Evolutionary conservation across 2,797 vertebrate genomes (phyloP).

Genomic region (Pseudomugil tenellus): DNA sequence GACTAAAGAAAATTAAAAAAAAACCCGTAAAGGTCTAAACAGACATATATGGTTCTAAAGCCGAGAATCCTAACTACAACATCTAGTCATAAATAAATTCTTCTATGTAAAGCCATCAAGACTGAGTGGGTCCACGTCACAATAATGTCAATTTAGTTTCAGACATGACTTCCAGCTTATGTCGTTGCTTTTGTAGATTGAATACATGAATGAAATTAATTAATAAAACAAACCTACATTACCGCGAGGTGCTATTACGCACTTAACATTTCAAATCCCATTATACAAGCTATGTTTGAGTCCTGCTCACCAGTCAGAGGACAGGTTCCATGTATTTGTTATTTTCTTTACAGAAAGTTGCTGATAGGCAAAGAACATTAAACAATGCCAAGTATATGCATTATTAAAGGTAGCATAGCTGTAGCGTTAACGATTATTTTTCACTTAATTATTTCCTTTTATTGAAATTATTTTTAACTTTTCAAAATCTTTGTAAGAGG

Average conservation of each 20-base stretch:
- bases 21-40: background rate
- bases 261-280: constrained; percentile 52
- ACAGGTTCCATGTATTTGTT: constrained; percentile 44
- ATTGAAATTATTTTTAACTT: background rate
- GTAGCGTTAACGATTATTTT: too few species aligned
- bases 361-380: background rate
- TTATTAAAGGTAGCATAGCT: constrained; percentile 28
- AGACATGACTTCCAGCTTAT: constrained; percentile 31
- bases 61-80: background rate
- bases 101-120: constrained; percentile 5
- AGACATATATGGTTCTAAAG: background rate
- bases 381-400: background rate
- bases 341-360: background rate
- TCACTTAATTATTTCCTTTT: background rate
- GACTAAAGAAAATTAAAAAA: background rate
- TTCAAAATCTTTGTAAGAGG: background rate
- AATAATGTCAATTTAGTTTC: constrained; percentile 23
- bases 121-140: constrained; percentile 5
- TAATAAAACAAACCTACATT: constrained; percentile 24
- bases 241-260: background rate
- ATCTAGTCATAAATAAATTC: constrained; percentile 13
- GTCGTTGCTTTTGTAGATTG: constrained; percentile 15
- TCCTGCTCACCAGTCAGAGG: constrained; percentile 34
- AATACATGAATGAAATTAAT: constrained; percentile 46
- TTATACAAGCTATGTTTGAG: constrained; percentile 46